Conservation (phyloP, 1,140 invertebrate genomes). For the Drosophila sp. region DNA sequence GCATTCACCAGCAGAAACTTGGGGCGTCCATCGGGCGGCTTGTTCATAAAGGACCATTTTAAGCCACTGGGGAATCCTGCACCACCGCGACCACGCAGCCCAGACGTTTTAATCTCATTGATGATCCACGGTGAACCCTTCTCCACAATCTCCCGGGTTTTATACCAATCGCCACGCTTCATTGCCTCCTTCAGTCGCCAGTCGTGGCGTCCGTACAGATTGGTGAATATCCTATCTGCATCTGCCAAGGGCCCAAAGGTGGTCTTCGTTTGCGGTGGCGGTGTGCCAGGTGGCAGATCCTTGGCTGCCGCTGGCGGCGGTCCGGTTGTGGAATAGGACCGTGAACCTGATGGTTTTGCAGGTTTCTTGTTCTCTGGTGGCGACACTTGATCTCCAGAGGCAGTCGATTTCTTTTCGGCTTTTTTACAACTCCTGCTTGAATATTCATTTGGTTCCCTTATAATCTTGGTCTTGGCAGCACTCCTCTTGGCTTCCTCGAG, state of each 20-base stretch:
- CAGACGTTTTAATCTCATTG: conserved; percentile 89
- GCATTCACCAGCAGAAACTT: conserved; percentile 92
- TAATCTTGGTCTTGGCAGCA: neutral
- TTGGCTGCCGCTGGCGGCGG: conserved; percentile 26
- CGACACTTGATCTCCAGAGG: neutral
- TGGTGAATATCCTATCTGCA: conserved; percentile 72
- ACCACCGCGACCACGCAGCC: conserved; percentile 90
- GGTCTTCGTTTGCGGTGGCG: conserved; percentile 68
- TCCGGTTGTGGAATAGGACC: conserved; percentile 15
- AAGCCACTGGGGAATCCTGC: conserved; percentile 92
- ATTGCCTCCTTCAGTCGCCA: conserved; percentile 69
- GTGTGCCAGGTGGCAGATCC: conserved; percentile 63
- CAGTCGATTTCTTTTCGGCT: neutral
- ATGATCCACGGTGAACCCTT: conserved; percentile 83
- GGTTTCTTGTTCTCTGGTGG: neutral
- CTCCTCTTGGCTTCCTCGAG: conserved; percentile 6
- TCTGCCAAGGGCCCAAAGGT: conserved; percentile 68
- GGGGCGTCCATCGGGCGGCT: conserved; percentile 87
- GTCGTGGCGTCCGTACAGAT: conserved; percentile 71
- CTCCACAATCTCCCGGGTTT: conserved; percentile 67
- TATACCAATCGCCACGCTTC: conserved; percentile 76
- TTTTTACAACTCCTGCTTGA: neutral
- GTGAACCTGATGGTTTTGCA: neutral
- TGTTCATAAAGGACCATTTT: conserved; percentile 92
- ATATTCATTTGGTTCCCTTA: neutral